A percentile compares a stretch with the other conserved stretches of the same genome.
Conservation (phyloP, 2,888 invertebrate species). For the Orthonychiurus folsomi region DNA sequence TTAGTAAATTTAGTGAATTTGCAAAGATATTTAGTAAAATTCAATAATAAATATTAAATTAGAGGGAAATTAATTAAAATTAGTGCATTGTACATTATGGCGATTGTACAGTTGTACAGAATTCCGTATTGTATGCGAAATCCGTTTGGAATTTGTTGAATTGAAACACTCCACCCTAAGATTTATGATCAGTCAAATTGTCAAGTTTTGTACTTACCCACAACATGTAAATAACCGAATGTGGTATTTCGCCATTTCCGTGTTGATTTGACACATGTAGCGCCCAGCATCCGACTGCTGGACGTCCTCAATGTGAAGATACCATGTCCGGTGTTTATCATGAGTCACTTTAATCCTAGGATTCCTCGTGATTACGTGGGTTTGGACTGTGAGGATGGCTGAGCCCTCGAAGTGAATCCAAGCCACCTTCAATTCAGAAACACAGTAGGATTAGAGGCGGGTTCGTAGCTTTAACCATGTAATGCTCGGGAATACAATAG, state of each 20-base stretch:
- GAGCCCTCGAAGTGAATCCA: constrained; percentile 95
- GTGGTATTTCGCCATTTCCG: constrained; percentile 85
- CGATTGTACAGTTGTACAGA: too few species aligned
- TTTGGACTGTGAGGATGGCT: constrained; percentile 83
- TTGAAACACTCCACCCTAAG: too few species aligned
- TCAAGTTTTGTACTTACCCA: too few species aligned
- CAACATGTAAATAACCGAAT: constrained; percentile 83
- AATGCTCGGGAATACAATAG: neutral
- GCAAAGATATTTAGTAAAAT: too few species aligned
- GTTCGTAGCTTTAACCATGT: too few species aligned
- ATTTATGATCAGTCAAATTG: too few species aligned
- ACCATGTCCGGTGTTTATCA: constrained; percentile 87
- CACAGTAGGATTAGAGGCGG: neutral
- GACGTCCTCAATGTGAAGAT: constrained; percentile 82
- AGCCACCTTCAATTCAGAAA: constrained; percentile 61
- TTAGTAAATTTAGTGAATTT: too few species aligned
- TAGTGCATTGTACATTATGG: too few species aligned
- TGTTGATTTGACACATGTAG: constrained; percentile 92
- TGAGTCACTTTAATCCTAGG: constrained; percentile 84
- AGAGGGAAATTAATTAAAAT: too few species aligned
- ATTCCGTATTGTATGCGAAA: too few species aligned
- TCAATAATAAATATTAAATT: too few species aligned
- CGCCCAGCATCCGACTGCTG: constrained; percentile 83
- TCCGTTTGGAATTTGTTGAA: too few species aligned
- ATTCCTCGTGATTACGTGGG: constrained; percentile 87